Conservation (phyloP, 2,797 vertebrate genomes). For the Sphaeramia orbicularis region DNA sequence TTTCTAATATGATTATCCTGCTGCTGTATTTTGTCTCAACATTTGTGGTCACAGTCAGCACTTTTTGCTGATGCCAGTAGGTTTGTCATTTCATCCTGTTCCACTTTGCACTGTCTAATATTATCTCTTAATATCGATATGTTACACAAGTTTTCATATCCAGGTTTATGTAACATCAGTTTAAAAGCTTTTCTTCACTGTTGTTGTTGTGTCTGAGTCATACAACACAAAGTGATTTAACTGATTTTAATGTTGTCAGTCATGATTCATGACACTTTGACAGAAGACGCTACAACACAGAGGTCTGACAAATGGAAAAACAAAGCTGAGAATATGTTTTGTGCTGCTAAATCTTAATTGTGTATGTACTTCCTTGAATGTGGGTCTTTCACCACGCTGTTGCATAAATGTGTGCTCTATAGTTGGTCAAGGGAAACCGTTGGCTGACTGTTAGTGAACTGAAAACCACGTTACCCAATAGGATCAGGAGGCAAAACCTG, state of each 20-base stretch:
- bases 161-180: not conserved
- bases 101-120: not conserved
- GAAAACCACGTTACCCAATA: not conserved
- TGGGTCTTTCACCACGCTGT: not conserved
- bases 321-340: too few relatives aligned
- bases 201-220: too few relatives aligned
- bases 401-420: not conserved
- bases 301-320: too few relatives aligned
- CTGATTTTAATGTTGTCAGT: too few relatives aligned
- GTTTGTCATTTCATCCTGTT: not conserved
- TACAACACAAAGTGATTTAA: too few relatives aligned
- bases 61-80: slow-evolving; percentile 9
- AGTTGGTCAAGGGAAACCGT: not conserved
- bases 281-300: too few relatives aligned
- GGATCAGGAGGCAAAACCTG: not conserved
- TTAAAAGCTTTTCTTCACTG: too few relatives aligned
- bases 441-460: not conserved
- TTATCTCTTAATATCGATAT: slow-evolving; percentile 2
- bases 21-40: not conserved
- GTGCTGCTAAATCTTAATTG: too few relatives aligned
- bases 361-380: slow-evolving; percentile 1
- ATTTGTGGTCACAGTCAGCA: slow-evolving; percentile 2
- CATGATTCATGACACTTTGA: too few relatives aligned
- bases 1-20: not conserved
- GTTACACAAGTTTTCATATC: too few relatives aligned